phyloP scores from a whole-genome alignment of 2,888 invertebrate species.

The Stegana nigrithorax region DNA sequence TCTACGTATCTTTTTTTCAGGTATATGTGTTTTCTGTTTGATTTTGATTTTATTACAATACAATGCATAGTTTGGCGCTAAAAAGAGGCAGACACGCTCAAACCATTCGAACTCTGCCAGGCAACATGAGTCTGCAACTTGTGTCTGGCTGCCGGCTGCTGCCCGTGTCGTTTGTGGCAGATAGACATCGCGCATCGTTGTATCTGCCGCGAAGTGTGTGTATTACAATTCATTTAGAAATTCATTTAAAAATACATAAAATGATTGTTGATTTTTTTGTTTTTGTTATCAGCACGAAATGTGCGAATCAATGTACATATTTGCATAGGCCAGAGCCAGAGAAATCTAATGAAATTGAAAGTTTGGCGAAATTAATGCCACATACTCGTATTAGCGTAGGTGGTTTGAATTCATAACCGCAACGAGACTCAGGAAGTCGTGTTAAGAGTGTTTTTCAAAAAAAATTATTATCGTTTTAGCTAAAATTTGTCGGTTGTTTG shows the following conservation, averaged over 20 bases:
- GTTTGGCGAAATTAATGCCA: no score
- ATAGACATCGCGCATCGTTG: slow-evolving; percentile 42
- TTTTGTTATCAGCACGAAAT: slow-evolving; percentile 19
- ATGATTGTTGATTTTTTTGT: slow-evolving; percentile 30
- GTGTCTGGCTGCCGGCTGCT: slow-evolving; percentile 23
- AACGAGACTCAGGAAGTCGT: no score
- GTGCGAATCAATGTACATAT: slow-evolving; percentile 45
- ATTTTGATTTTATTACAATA: slow-evolving; percentile 39
- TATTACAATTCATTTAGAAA: slow-evolving; percentile 62
- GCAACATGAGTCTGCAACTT: slow-evolving; percentile 54
- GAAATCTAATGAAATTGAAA: slow-evolving; percentile 16
- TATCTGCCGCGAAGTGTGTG: slow-evolving; percentile 34
- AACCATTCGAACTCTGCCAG: slow-evolving; percentile 42
- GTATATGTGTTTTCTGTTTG: slow-evolving; percentile 59
- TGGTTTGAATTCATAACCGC: no score
- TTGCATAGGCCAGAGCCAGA: not conserved
- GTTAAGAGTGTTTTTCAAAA: no score
- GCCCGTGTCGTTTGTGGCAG: slow-evolving; percentile 37
- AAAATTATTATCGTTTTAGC: no score
- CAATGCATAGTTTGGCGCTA: no score
- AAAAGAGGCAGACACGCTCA: slow-evolving; percentile 25
- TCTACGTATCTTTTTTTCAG: slow-evolving; percentile 33
- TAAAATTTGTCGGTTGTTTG: no score
- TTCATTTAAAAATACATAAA: slow-evolving; percentile 54
- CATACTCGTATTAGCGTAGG: no score